A percentile compares a stretch with the other conserved stretches of the same genome.
Evolutionary conservation across 1,140 invertebrate species (phyloP).

Genomic region (Anastrepha ludens): DNA sequence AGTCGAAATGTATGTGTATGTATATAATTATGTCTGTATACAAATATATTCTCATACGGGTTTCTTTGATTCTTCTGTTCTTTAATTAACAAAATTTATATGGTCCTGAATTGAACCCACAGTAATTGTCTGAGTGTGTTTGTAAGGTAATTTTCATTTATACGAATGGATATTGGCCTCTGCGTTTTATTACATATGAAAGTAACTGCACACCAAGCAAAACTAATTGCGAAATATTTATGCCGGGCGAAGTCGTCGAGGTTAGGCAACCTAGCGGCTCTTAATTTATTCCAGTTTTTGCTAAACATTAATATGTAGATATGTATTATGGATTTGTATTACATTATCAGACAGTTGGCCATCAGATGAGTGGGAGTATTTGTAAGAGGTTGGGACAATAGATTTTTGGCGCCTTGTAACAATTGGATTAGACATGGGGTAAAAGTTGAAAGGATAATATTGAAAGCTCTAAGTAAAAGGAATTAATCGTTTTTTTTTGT

Average conservation of each 20-base stretch:
- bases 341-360: conserved; percentile 28
- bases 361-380: not conserved
- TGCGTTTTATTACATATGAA: conserved; percentile 16
- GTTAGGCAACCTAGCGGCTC: not conserved
- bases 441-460: not conserved
- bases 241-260: not conserved
- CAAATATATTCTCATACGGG: not conserved
- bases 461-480: not conserved
- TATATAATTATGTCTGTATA: not conserved
- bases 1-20: not conserved
- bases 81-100: too few relatives aligned
- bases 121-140: not conserved
- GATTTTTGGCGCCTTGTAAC: conserved; percentile 16
- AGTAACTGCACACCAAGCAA: not conserved
- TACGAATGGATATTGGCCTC: not conserved
- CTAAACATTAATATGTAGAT: not conserved
- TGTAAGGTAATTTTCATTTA: not conserved
- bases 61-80: too few relatives aligned
- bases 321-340: not conserved
- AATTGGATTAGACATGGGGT: not conserved
- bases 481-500: not conserved
- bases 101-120: too few relatives aligned
- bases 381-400: not conserved
- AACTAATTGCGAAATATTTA: conserved; percentile 46
- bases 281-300: conserved; percentile 17